A percentile compares a stretch with the other conserved stretches of the same genome.
Evolutionary conservation across 2,888 invertebrate genomes (phyloP).

Genomic region (Spilosoma lubricipeda): DNA sequence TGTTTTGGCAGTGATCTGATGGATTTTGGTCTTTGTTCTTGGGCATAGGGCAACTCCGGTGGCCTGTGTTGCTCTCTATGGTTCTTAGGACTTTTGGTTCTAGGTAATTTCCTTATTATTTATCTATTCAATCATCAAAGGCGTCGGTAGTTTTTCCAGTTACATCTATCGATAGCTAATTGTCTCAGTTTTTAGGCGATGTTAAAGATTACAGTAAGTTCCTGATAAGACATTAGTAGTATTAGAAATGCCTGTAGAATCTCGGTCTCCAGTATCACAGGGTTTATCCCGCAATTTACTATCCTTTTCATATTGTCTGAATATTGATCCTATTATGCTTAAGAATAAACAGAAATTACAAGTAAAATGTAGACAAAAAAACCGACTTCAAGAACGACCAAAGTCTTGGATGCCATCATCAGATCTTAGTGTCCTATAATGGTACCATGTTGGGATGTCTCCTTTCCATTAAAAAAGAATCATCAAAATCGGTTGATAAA

Average conservation of each 20-base stretch:
- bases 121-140: background rate
- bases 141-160: background rate
- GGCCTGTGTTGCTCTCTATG: too few relatives aligned
- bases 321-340: background rate
- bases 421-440: too few relatives aligned
- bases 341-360: background rate
- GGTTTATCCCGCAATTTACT: too few relatives aligned
- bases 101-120: background rate
- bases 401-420: too few relatives aligned
- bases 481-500: too few relatives aligned
- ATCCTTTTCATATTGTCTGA: background rate
- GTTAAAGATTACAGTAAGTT: background rate
- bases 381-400: too few relatives aligned
- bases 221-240: background rate
- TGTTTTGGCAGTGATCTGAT: background rate
- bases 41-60: too few relatives aligned
- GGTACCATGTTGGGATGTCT: too few relatives aligned
- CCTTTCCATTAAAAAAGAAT: too few relatives aligned
- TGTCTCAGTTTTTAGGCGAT: background rate
- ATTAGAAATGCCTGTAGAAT: too few relatives aligned
- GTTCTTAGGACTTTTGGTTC: background rate
- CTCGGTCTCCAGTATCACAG: background rate
- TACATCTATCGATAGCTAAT: background rate
- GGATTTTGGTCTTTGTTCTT: too few relatives aligned
- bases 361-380: too few relatives aligned